A percentile compares a stretch with the other conserved stretches of the same genome.
Conservation (phyloP, 2,113 vertebrate genomes). For the Bungarus multicinctus region DNA sequence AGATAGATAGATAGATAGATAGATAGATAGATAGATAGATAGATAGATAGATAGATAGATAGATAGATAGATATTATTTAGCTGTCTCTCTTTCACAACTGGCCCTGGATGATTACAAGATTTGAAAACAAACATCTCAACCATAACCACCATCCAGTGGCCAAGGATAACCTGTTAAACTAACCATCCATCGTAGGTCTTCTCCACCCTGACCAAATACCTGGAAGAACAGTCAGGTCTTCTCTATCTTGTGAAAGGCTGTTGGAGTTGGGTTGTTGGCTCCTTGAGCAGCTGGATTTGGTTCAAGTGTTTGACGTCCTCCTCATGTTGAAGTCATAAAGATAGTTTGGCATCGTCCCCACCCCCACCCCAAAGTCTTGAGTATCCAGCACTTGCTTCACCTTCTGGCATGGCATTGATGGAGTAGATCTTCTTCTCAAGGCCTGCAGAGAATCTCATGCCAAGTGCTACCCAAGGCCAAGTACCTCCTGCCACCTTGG, state of each 20-base stretch:
- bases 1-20: no score
- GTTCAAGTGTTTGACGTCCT: background rate
- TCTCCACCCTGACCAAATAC: background rate
- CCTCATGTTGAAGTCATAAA: background rate
- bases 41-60: no score
- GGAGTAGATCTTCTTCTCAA: background rate
- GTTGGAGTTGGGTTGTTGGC: background rate
- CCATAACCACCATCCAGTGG: background rate
- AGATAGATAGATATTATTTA: background rate
- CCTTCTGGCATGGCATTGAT: background rate
- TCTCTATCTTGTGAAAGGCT: background rate
- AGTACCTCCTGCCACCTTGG: conserved; percentile 6
- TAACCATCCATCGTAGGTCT: background rate
- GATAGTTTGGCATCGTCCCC: background rate
- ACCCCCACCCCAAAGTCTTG: background rate
- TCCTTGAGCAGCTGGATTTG: background rate
- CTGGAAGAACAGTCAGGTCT: background rate
- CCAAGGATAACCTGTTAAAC: background rate
- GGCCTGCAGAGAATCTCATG: background rate
- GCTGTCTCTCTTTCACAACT: background rate
- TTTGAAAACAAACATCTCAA: background rate
- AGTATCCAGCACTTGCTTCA: background rate
- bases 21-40: no score
- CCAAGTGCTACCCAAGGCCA: background rate
- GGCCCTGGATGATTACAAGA: background rate